phyloP scores from a whole-genome alignment of 2,797 vertebrate species.

The Poecilia picta region DNA sequence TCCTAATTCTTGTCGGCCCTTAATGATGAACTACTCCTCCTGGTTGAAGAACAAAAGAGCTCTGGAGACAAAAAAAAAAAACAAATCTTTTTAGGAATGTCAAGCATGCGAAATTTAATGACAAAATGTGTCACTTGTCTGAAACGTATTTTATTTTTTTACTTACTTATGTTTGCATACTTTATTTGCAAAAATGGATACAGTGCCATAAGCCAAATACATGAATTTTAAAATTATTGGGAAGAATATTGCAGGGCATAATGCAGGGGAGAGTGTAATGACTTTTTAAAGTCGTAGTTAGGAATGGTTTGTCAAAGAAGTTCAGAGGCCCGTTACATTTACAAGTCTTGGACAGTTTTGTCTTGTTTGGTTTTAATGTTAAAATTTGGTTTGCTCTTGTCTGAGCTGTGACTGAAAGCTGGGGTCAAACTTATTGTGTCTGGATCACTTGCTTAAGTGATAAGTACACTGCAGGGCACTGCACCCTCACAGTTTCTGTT shows the following conservation, averaged over 20 bases:
- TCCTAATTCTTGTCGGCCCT: slow-evolving; percentile 44
- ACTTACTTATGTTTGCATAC: neutral
- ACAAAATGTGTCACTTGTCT: neutral
- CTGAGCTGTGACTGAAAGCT: slow-evolving; percentile 3
- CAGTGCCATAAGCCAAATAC: neutral
- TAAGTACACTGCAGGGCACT: neutral
- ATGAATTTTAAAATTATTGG: neutral
- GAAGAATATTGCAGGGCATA: neutral
- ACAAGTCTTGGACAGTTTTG: neutral
- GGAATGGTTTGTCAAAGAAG: neutral
- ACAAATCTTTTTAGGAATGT: neutral
- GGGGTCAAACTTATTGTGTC: slow-evolving; percentile 1
- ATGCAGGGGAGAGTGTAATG: neutral
- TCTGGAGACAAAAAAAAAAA: neutral
- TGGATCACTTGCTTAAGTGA: slow-evolving; percentile 14
- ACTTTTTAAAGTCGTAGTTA: neutral
- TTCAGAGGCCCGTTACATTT: neutral
- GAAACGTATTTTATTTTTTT: neutral
- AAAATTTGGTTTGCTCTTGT: slow-evolving; percentile 1
- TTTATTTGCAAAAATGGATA: neutral
- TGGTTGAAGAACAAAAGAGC: neutral
- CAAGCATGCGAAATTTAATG: neutral
- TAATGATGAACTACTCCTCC: slow-evolving; percentile 41
- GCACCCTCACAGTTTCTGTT: slow-evolving; percentile 8
- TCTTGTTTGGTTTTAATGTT: neutral